phyloP scores from a whole-genome alignment of 1,140 invertebrate genomes.

The Brachystomella parvula region DNA sequence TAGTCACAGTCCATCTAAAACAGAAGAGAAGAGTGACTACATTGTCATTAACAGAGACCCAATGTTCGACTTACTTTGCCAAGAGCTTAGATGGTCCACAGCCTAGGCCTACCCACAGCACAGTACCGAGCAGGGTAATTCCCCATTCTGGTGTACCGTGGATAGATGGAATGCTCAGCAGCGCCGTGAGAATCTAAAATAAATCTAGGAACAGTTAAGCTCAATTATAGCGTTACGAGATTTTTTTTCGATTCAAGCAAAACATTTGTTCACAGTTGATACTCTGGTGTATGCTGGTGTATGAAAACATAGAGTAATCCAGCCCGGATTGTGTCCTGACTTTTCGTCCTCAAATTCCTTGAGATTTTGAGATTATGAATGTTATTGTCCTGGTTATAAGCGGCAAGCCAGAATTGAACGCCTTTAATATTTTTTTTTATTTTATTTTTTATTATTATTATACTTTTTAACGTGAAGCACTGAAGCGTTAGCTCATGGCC shows the following conservation, averaged over 20 bases:
- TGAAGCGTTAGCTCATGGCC: no score
- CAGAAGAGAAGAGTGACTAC: not conserved
- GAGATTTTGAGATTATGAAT: not conserved
- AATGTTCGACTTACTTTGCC: conserved; percentile 44
- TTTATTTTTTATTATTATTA: no score
- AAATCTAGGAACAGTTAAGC: conserved; percentile 28
- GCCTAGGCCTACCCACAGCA: no score
- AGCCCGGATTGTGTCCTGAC: conserved; percentile 41
- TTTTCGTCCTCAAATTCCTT: conserved; percentile 19
- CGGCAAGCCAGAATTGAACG: no score
- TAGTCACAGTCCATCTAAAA: not conserved
- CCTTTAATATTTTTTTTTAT: no score
- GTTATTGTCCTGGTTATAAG: not conserved
- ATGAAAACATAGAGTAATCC: conserved; percentile 74
- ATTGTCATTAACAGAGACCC: not conserved
- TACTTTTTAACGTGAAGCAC: no score
- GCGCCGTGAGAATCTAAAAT: not conserved
- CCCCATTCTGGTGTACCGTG: not conserved
- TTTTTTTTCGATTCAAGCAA: conserved; percentile 53
- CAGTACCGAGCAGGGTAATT: conserved; percentile 14
- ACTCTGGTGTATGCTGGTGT: no score
- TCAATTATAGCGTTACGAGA: conserved; percentile 49
- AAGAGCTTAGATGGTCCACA: conserved; percentile 33
- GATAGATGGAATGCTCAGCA: conserved; percentile 1
- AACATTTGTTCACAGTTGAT: conserved; percentile 74